These are phyloP conservation scores for Thymelicus lineola DNA, from an alignment of 2,888 invertebrate genomes.

Conservation along the genomic window DNA sequence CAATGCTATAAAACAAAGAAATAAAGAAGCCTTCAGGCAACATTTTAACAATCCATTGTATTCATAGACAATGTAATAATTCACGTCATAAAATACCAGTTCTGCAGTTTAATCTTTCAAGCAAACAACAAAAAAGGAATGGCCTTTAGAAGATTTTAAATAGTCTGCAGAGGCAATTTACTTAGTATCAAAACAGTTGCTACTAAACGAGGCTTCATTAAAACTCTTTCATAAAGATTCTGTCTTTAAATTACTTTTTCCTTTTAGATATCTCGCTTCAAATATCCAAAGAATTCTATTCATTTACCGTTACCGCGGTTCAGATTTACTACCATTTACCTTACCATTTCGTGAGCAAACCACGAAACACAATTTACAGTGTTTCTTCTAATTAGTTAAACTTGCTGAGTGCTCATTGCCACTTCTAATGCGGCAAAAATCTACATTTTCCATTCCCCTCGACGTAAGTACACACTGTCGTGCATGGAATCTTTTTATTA, in stretches of 20 bases:
- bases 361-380: background rate
- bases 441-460: slow-evolving; percentile 56
- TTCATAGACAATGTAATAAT: slow-evolving; percentile 4
- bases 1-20: slow-evolving; percentile 9
- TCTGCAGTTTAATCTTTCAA: background rate
- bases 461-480: slow-evolving; percentile 24
- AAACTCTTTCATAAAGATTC: slow-evolving; percentile 16
- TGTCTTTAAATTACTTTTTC: slow-evolving; percentile 12
- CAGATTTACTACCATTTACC: background rate
- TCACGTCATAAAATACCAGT: slow-evolving; percentile 6
- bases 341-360: slow-evolving; percentile 1
- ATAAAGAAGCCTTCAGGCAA: slow-evolving; percentile 5
- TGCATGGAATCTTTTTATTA: slow-evolving; percentile 63
- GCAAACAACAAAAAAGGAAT: background rate
- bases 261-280: background rate
- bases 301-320: slow-evolving; percentile 5
- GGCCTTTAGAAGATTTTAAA: slow-evolving; percentile 13
- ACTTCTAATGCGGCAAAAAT: slow-evolving; percentile 23
- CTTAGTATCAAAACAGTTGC: slow-evolving; percentile 5
- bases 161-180: slow-evolving; percentile 16
- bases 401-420: slow-evolving; percentile 16
- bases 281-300: slow-evolving; percentile 24
- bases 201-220: slow-evolving; percentile 16
- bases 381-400: background rate
- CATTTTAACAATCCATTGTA: slow-evolving; percentile 3